Conservation (phyloP, 1,140 invertebrate genomes). For the Drosophila tsacasi region DNA sequence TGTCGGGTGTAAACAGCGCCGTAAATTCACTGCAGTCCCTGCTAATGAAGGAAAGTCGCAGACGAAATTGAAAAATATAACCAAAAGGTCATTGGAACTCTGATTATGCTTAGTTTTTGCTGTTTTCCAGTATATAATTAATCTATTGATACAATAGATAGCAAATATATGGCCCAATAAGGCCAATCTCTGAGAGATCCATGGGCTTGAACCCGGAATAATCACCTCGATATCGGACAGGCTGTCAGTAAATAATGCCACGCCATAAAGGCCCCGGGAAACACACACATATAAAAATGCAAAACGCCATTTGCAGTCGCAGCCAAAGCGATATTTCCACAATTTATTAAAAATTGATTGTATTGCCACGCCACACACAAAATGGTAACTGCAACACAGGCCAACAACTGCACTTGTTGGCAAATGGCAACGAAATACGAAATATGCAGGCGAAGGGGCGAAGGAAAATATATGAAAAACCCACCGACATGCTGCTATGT, state of each 20-base stretch:
- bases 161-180: neutral
- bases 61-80: conserved; percentile 18
- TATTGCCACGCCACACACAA: conserved; percentile 72
- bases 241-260: conserved; percentile 74
- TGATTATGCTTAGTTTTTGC: neutral
- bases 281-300: conserved; percentile 59
- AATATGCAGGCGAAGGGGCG: conserved; percentile 15
- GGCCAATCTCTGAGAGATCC: conserved; percentile 2
- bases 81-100: neutral
- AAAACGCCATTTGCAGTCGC: conserved; percentile 56
- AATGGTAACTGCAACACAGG: conserved; percentile 34
- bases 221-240: conserved; percentile 52
- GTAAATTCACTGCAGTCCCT: conserved; percentile 48
- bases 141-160: neutral
- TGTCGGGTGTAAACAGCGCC: conserved; percentile 65
- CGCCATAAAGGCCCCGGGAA: conserved; percentile 61
- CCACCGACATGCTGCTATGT: conserved; percentile 54
- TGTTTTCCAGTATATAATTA: neutral
- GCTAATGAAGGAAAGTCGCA: conserved; percentile 66
- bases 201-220: conserved; percentile 38
- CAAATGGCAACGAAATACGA: conserved; percentile 39
- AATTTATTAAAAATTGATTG: conserved; percentile 83
- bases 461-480: conserved; percentile 35
- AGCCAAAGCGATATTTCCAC: conserved; percentile 62
- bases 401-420: conserved; percentile 64